Percentiles rank a stretch among this genome's conserved stretches.
Evolutionary conservation across 2,797 vertebrate genomes (phyloP).

Genomic region (Syngnathus rostellatus): DNA sequence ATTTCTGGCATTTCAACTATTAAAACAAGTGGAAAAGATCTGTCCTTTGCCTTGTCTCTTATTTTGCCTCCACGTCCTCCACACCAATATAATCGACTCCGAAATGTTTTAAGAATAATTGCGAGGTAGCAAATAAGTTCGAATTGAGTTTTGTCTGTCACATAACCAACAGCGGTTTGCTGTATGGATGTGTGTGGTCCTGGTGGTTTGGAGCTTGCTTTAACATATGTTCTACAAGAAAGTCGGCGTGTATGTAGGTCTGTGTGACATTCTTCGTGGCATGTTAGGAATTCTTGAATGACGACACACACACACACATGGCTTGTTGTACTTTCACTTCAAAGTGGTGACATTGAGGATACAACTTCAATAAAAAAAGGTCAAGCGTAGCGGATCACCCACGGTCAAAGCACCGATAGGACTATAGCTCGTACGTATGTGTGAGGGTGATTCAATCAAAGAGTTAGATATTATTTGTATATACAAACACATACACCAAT

Average conservation of each 20-base stretch:
- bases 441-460: conserved; percentile 8
- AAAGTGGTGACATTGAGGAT: conserved; percentile 56
- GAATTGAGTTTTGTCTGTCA: too few species aligned
- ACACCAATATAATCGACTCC: too few species aligned
- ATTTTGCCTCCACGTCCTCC: too few species aligned
- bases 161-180: too few species aligned
- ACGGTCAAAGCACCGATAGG: conserved; percentile 33
- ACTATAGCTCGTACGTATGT: conserved; percentile 26
- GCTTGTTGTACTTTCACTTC: conserved; percentile 38
- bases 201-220: conserved; percentile 1
- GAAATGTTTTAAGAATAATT: too few species aligned
- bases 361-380: conserved; percentile 40
- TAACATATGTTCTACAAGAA: conserved; percentile 17
- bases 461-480: background rate
- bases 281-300: conserved; percentile 38
- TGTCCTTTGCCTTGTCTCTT: too few species aligned
- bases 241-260: conserved; percentile 14
- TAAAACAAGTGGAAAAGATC: too few species aligned
- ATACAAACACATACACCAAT: too few species aligned
- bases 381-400: conserved; percentile 49
- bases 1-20: too few species aligned
- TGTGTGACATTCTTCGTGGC: conserved; percentile 33
- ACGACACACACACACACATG: conserved; percentile 19
- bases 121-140: too few species aligned
- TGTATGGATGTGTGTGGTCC: background rate